A percentile compares a stretch with the other conserved stretches of the same genome.
Conservation (phyloP, 1,140 invertebrate genomes). For the Papilio polyxenes region DNA sequence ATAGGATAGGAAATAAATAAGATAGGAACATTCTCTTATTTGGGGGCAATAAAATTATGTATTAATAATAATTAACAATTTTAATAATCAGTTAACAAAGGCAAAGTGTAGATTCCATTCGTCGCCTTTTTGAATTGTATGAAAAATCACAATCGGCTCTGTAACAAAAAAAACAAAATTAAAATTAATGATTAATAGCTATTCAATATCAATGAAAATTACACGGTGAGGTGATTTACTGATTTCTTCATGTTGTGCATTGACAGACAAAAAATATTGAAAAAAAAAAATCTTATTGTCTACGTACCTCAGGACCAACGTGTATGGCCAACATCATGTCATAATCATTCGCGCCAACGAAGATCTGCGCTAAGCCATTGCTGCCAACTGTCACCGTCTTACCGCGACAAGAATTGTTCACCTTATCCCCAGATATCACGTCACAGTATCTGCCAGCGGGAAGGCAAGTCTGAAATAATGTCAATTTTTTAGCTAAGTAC, state of each 20-base stretch:
- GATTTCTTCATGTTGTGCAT: too few relatives aligned
- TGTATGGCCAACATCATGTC: conserved; percentile 91
- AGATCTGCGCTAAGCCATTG: conserved; percentile 84
- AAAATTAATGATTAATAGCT: conserved; percentile 20
- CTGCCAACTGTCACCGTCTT: conserved; percentile 84
- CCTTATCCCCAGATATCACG: conserved; percentile 88
- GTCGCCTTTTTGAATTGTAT: neutral
- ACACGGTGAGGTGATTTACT: too few relatives aligned
- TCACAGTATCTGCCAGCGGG: conserved; percentile 84
- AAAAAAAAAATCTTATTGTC: conserved; percentile 14
- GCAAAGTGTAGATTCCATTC: neutral
- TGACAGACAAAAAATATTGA: neutral
- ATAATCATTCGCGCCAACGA: conserved; percentile 81
- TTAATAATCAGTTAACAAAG: neutral
- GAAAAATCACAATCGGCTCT: conserved; percentile 45
- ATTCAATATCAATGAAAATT: neutral
- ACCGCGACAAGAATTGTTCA: conserved; percentile 84
- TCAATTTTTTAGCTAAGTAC: neutral
- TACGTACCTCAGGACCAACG: conserved; percentile 75
- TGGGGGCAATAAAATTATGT: neutral
- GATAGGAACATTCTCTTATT: too few relatives aligned
- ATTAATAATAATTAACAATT: neutral
- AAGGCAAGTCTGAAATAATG: conserved; percentile 59
- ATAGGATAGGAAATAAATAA: too few relatives aligned
- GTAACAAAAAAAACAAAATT: conserved; percentile 36